Conservation (phyloP, 2,113 vertebrate species). For the Helogale parvula region DNA sequence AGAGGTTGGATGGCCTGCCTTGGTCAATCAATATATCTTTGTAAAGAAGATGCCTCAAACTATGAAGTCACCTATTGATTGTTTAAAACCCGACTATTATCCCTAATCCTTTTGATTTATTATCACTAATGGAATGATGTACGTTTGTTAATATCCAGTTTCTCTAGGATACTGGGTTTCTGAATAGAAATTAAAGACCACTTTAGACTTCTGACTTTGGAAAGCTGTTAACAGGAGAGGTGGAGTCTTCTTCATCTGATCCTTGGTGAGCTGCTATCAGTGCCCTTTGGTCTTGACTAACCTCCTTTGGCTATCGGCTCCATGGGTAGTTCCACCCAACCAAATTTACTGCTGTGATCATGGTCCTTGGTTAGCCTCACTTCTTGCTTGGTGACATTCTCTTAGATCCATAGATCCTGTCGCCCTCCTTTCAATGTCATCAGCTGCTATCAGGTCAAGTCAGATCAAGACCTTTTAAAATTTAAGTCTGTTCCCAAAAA, state of each 20-base stretch:
- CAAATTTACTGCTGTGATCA: not conserved
- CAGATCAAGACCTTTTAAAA: not conserved
- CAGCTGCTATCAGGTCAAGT: not conserved
- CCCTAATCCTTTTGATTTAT: slow-evolving; percentile 15
- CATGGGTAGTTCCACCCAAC: not conserved
- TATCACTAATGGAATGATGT: slow-evolving; percentile 25
- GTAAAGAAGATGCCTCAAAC: not conserved
- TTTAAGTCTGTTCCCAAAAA: not conserved
- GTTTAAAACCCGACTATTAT: not conserved
- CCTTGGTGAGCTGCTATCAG: not conserved
- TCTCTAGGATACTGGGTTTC: not conserved
- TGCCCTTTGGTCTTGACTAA: not conserved
- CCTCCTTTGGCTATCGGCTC: not conserved
- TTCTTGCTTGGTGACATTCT: not conserved
- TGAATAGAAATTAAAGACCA: not conserved
- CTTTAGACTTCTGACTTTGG: not conserved
- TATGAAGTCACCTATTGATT: slow-evolving; percentile 41
- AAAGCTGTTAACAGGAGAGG: not conserved
- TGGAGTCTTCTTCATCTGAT: not conserved
- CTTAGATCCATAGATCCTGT: not conserved
- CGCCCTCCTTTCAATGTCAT: not conserved
- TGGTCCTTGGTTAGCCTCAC: not conserved
- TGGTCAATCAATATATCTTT: not conserved
- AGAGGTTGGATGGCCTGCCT: not conserved
- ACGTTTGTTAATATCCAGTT: slow-evolving; percentile 11